Evolutionary conservation across 2,113 vertebrate genomes (phyloP).

Genomic region (Eptatretus burgeri): DNA sequence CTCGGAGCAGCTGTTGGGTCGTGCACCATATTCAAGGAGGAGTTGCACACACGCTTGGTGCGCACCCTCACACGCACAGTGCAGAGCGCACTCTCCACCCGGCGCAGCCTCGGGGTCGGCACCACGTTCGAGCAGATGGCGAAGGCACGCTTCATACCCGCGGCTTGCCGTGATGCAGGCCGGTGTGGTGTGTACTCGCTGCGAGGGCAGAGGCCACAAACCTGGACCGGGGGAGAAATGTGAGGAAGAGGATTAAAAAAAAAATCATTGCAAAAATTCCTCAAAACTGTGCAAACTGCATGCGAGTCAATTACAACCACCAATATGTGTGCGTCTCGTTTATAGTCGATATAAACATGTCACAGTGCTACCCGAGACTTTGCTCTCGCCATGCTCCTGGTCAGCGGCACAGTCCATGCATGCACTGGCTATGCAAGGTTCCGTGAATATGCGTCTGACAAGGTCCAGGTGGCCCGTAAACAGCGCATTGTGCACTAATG

Average conservation of each 20-base stretch:
- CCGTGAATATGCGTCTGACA: constrained; percentile 1
- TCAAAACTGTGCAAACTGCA: too few species aligned
- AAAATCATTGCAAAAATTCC: too few species aligned
- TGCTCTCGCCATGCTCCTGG: neutral
- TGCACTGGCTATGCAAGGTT: neutral
- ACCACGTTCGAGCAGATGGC: constrained; percentile 17
- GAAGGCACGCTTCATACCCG: constrained; percentile 20
- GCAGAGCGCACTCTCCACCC: constrained; percentile 18
- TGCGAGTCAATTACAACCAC: too few species aligned
- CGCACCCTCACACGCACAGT: constrained; percentile 20
- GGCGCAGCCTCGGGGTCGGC: constrained; percentile 19
- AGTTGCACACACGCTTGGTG: constrained; percentile 18
- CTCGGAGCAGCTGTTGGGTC: constrained; percentile 16
- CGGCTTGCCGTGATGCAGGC: constrained; percentile 20
- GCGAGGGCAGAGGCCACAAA: constrained; percentile 31
- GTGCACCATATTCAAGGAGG: constrained; percentile 22
- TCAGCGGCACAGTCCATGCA: neutral
- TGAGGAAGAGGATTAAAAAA: too few species aligned
- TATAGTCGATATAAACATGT: too few species aligned
- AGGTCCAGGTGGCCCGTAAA: neutral
- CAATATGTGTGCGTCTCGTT: too few species aligned
- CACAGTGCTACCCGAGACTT: too few species aligned
- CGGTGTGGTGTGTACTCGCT: constrained; percentile 22
- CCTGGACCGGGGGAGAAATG: constrained; percentile 13
- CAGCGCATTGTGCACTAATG: neutral